Base-by-base conservation (phyloP, 2,113 vertebrate genomes). In the Eretmochelys imbricata region DNA sequence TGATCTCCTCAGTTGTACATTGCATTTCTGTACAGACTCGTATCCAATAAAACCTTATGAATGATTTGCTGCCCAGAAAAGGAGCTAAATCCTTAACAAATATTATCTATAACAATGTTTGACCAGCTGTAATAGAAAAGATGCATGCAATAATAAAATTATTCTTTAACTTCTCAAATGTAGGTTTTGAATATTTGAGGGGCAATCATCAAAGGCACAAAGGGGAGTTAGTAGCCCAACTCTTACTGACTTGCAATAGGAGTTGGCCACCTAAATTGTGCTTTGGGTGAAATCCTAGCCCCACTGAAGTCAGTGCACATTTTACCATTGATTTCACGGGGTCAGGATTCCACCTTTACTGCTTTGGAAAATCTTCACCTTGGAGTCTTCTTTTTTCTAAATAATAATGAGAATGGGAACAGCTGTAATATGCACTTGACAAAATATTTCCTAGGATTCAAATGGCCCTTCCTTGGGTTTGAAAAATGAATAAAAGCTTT, bases 381-480 rank as follows among this genome's bases (percentile, higher is more conserved):
- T 89, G 5, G 55, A 84, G 10, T 13, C 51, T 0, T 46, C 27
- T n/a, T 3, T 48, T 42, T 29, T 85, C 0, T 10, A 29, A 86
- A 25, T 19, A 51, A 49, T 82, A 80, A 38, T 69, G 48, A 55
- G 93, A 87, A 81, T 12, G 9, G 6, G 82, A 84, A 10, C 1
- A 3, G 17, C 65, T 38, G 1, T 55, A 54, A 5, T 27, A 85
- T 5, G 31, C 8, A 42, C 27, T 93, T 82, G 80, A 69, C 55
- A 90, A 38, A 2, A 2, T 8, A 2, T 50, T 96, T 93, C 42
- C 84, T 90, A 57, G 91, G 89, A 86, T 84, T 95, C 89, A 90
- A 95, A 81, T 93, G 87, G 0, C 49, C 91, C 91, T 81, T 42
- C 31, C 20, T 79, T 14, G 55, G 62, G 19, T 35, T 7, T 10